A percentile compares a stretch with the other conserved stretches of the same genome.
Evolutionary conservation across 2,888 invertebrate species (phyloP).

Genomic region (Synergus laeviventris): DNA sequence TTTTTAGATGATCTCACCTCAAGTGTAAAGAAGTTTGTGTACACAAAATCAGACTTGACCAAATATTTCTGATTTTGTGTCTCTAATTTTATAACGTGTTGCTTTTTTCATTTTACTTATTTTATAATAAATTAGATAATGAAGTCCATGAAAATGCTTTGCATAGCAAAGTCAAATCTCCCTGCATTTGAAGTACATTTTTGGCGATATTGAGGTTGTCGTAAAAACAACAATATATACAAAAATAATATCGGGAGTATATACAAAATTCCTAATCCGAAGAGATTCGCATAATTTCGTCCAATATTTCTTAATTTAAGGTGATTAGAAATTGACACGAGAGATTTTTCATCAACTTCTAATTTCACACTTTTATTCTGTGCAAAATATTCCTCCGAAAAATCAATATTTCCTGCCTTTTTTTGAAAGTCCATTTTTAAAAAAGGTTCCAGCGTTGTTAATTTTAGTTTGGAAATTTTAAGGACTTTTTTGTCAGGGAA

Average conservation of each 20-base stretch:
- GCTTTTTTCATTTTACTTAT: not conserved
- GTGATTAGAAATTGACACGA: not conserved
- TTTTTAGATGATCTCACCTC: not conserved
- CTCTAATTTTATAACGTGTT: not conserved
- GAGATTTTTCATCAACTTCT: not conserved
- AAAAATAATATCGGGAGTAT: slow-evolving; percentile 36
- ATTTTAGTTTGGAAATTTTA: not conserved
- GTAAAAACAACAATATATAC: slow-evolving; percentile 21
- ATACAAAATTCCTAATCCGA: slow-evolving; percentile 19
- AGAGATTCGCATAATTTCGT: not conserved
- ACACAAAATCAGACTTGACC: not conserved
- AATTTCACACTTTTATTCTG: not conserved
- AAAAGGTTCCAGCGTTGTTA: not conserved
- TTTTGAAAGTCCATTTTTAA: not conserved
- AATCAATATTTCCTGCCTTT: not conserved
- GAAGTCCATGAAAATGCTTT: not conserved
- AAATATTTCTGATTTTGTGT: not conserved
- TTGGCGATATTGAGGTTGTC: slow-evolving; percentile 27
- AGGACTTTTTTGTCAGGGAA: not conserved
- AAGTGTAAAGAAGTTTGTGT: not conserved
- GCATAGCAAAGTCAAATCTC: slow-evolving; percentile 5
- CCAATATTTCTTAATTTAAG: not conserved
- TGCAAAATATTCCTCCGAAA: not conserved
- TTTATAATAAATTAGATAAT: not conserved
- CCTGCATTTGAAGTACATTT: not conserved